Percentiles rank a stretch among this genome's conserved stretches.
These are phyloP conservation scores for Micrasema longulum DNA, from an alignment of 1,140 invertebrate species.

Conservation along the genomic window DNA sequence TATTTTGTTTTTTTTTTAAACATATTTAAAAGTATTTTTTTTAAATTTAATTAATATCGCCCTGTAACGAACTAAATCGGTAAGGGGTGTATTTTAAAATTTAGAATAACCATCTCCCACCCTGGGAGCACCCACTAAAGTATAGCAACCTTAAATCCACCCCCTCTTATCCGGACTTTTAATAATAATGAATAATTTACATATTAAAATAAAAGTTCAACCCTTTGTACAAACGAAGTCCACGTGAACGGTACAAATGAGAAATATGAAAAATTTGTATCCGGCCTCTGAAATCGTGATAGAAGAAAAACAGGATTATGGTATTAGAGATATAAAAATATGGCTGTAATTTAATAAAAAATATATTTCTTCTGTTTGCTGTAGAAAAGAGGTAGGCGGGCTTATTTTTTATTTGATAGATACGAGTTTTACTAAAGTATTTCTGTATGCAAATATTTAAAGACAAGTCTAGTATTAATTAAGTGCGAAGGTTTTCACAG, in stretches of 20 bases:
- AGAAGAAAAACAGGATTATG: constrained; percentile 15
- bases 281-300: constrained; percentile 18
- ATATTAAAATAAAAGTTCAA: constrained; percentile 55
- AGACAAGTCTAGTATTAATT: too few relatives aligned
- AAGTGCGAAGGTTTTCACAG: too few relatives aligned
- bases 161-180: constrained; percentile 54
- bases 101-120: constrained; percentile 50
- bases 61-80: constrained; percentile 19
- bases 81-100: constrained; percentile 54
- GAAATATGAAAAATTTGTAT: constrained; percentile 54
- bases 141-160: constrained; percentile 27
- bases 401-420: too few relatives aligned
- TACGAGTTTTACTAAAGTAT: too few relatives aligned
- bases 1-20: too few relatives aligned
- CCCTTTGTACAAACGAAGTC: constrained; percentile 47
- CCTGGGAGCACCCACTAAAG: constrained; percentile 35
- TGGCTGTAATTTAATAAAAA: too few relatives aligned
- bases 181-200: constrained; percentile 56
- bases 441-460: too few relatives aligned
- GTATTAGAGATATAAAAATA: constrained; percentile 14
- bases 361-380: too few relatives aligned
- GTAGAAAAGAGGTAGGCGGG: too few relatives aligned
- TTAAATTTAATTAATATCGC: too few relatives aligned
- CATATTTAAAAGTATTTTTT: too few relatives aligned
- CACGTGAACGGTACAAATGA: constrained; percentile 51